These are phyloP conservation scores for Erpobdella octoculata DNA, from an alignment of 2,888 invertebrate genomes.

Conservation along the genomic window DNA sequence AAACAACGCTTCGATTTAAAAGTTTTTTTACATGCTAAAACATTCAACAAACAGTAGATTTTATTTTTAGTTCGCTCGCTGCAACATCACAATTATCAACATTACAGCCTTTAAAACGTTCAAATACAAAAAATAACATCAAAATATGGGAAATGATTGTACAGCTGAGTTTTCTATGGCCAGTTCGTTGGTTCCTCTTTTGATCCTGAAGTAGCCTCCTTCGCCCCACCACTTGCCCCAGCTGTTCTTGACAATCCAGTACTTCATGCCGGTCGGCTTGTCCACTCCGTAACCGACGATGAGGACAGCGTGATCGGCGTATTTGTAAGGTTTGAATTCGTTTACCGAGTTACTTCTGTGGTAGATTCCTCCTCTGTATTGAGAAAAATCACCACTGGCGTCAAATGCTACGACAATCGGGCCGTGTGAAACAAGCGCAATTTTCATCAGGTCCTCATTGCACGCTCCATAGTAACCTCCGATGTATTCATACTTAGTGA, in stretches of 20 bases:
- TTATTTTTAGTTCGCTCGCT: no score
- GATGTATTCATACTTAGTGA: slow-evolving; percentile 54
- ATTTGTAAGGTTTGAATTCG: slow-evolving; percentile 53
- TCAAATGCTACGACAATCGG: slow-evolving; percentile 54
- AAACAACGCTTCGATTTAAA: no score
- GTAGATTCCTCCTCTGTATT: slow-evolving; percentile 52
- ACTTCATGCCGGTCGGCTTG: slow-evolving; percentile 44
- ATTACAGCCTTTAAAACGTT: no score
- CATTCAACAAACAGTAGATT: no score
- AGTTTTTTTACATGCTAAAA: no score
- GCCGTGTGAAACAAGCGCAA: slow-evolving; percentile 52
- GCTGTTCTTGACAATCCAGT: slow-evolving; percentile 53
- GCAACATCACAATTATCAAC: no score
- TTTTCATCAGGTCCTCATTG: slow-evolving; percentile 53
- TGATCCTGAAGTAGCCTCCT: slow-evolving; percentile 50
- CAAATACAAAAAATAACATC: background rate
- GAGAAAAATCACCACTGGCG: slow-evolving; percentile 52
- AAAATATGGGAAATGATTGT: slow-evolving; percentile 36
- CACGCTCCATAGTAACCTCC: slow-evolving; percentile 56
- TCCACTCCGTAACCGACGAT: slow-evolving; percentile 55
- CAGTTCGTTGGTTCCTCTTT: slow-evolving; percentile 50
- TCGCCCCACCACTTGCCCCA: slow-evolving; percentile 51
- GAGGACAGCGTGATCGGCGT: slow-evolving; percentile 55
- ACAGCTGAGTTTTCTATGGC: slow-evolving; percentile 51
- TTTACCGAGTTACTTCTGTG: slow-evolving; percentile 45